Base-by-base conservation (phyloP, 2,113 vertebrate species). In the Pelodiscus sinensis region DNA sequence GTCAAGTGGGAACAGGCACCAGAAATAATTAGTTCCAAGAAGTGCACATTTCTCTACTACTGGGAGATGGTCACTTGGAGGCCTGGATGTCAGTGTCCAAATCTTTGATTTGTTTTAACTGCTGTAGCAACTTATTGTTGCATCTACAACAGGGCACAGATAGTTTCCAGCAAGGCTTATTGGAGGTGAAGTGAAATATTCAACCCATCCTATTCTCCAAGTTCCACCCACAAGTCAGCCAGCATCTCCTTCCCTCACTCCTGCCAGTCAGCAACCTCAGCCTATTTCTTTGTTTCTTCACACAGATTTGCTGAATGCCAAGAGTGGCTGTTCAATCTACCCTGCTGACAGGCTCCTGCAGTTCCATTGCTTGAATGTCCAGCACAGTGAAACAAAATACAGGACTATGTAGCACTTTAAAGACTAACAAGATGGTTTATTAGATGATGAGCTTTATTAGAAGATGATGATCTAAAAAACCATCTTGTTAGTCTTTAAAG, bases 131-230 rank as follows among this genome's bases (percentile, higher is more conserved):
- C 55, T 2, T 12, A 3, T 0, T 8, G 56, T 38, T n/a, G 9
- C 21, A 38, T 54, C 52, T 54, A 55, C 9, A 19, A 6, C 52
- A 80, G 6, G 29, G 3, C 6, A 19, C 52, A n/a, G 0, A 16
- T 0, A 31, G 31, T 81, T 56, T 35, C 85, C 24, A 71, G n/a
- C n/a, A 21, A 21, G 31, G 50, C 3, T 3, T 1, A 29, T 51
- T 27, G 21, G 12, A 7, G 24, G 2, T 3, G 25, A 54, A 84
- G 4, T 68, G 9, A 18, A 21, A 29, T 1, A 75, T 11, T 71
- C 65, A 51, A 50, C 8, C 38, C 19, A 56, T 25, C 75, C 79
- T 73, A 2, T 19, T 44, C 57, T 21, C 38, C 82, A 60, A 35
- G 65, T 71, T 35, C 65, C 65, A 71, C 65, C n/a, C n/a, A 71